Percentiles rank a stretch among this genome's conserved stretches.
phyloP scores from a whole-genome alignment of 2,113 vertebrate genomes.

The Cricetomys ansorgei region DNA sequence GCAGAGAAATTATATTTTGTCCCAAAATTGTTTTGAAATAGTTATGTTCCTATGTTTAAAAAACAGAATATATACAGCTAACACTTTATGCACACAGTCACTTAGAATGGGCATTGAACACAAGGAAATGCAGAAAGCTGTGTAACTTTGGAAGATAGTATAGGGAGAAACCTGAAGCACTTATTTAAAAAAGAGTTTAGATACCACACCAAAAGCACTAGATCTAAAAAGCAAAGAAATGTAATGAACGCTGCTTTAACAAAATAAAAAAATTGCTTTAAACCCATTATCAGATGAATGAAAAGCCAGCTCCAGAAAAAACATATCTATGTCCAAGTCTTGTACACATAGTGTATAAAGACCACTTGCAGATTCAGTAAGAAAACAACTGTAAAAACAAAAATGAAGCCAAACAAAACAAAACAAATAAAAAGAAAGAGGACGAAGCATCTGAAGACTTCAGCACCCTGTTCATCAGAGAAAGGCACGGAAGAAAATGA shows the following conservation, averaged over 20 bases:
- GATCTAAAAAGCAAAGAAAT: background rate
- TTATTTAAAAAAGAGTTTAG: background rate
- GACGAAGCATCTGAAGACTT: background rate
- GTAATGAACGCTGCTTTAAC: background rate
- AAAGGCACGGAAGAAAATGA: background rate
- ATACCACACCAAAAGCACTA: background rate
- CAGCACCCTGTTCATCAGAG: background rate
- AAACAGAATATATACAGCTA: background rate
- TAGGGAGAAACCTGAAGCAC: background rate
- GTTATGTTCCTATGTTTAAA: background rate
- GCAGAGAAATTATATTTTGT: background rate
- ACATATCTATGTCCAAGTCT: background rate
- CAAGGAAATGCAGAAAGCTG: background rate
- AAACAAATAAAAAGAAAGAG: background rate
- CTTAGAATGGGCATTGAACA: background rate
- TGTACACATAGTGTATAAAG: background rate
- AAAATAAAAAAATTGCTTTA: conserved; percentile 13
- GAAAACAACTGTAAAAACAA: background rate
- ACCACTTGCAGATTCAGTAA: background rate
- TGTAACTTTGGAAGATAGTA: background rate
- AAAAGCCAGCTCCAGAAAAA: background rate
- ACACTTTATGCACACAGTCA: background rate
- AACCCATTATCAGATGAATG: background rate
- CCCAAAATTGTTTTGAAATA: background rate
- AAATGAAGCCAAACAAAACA: background rate